These are phyloP conservation scores for Melanotaenia nigrans DNA, from an alignment of 2,797 vertebrate genomes.

Conservation along the genomic window DNA sequence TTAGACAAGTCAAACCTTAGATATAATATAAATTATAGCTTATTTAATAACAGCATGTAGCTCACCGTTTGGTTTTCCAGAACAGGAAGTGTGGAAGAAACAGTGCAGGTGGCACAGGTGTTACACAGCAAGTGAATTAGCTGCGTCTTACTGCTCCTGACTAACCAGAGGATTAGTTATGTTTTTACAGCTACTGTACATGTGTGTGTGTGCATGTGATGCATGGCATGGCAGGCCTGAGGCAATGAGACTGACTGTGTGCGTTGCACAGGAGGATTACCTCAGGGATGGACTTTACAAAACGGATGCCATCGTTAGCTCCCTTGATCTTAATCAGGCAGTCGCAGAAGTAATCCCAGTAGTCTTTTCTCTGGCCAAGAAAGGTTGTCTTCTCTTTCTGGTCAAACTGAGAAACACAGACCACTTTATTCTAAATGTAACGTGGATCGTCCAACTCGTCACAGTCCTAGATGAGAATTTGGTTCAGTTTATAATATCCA, in stretches of 20 bases:
- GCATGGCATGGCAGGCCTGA: conserved; percentile 30
- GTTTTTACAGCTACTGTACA: conserved; percentile 39
- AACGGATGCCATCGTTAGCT: conserved; percentile 95
- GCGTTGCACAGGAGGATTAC: conserved; percentile 80
- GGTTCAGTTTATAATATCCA: not conserved
- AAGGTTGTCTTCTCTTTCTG: conserved; percentile 95
- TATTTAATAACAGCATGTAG: conserved; percentile 25
- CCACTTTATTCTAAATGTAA: not conserved
- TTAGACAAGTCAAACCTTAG: conserved; percentile 13
- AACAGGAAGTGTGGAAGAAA: conserved; percentile 37
- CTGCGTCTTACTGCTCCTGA: conserved; percentile 40
- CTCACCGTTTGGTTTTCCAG: conserved; percentile 60
- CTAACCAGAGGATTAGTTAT: conserved; percentile 57
- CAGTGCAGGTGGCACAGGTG: conserved; percentile 10
- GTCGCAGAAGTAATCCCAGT: conserved; percentile 98
- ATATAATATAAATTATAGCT: conserved; percentile 4
- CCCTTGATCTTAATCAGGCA: conserved; percentile 96
- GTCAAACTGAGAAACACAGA: conserved; percentile 87
- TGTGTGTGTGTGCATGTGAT: conserved; percentile 30
- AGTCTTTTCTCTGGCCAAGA: conserved; percentile 94
- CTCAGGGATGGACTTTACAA: conserved; percentile 95
- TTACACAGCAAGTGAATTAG: conserved; percentile 40
- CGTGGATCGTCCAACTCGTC: not conserved
- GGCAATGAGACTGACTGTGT: not conserved
- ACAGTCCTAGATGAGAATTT: not conserved